Evolutionary conservation across 23 tunicate genomes (phyloP), one percentile per base, ranked within the genome.

Genomic region (Oikopleura dioica): DNA sequence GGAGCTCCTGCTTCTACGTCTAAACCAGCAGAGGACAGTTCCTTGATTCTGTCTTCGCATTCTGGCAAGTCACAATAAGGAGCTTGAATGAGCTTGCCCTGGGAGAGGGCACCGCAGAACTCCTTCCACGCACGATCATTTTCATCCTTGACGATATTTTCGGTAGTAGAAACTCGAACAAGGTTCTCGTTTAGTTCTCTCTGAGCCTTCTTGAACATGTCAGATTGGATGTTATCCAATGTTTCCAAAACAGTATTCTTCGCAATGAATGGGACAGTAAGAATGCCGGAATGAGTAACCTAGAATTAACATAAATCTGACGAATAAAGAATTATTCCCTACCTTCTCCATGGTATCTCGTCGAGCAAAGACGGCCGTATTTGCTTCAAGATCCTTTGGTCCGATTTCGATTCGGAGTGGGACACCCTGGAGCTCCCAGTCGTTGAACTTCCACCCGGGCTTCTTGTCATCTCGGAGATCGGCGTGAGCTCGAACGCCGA

Each of bases 381-480:
- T 76, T 51, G 79, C 81, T 38, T 89, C 84, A 77, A 89, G 37
- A 58, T 89, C 96, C 16, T 86, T 81, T n/a, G 96, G 96, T 38
- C 96, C 96, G 35, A 89, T 83, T 68, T 89, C 96, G 31, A 89
- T 68, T 2, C 96, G 81, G 1, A 89, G 76, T n/a, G 96, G 96
- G 12, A 89, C 96, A 0, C 96, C 96, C 96, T 84, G 82, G 1
- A 89, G 37, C 38, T 89, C 96, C 96, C 96, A 89, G 79, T 89
- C 89, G 37, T 89, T 89, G 51, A 89, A 89, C 69, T 89, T 89
- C 96, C 96, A 89, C 28, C 96, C 96, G 1, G 96, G 96, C 28
- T 89, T 81, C 51, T 89, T 84, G 68, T 89, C 84, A 5, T 81
- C 89, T 34, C 96, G 58, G 1, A 37, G 0, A 76, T 89, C 96